These are phyloP conservation scores for Melanerpes aurifrons DNA, from an alignment of 2,113 vertebrate species.

Conservation along the genomic window DNA sequence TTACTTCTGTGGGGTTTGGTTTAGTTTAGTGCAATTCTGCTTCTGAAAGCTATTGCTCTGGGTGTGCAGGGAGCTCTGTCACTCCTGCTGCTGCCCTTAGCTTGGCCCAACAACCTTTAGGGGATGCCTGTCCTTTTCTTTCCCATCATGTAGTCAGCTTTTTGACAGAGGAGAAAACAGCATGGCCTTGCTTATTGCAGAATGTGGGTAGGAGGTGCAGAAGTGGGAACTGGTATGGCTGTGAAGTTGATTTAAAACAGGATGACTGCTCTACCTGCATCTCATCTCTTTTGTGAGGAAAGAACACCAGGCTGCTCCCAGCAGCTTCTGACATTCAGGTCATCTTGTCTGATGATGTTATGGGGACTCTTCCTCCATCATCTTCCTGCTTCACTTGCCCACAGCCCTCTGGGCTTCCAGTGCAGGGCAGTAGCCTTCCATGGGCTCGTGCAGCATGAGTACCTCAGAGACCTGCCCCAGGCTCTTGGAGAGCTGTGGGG, in stretches of 20 bases:
- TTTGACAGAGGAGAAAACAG: not conserved
- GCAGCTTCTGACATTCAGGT: not conserved
- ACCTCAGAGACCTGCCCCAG: not conserved
- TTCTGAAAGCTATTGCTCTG: not conserved
- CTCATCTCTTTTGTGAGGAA: not conserved
- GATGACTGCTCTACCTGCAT: constrained; percentile 11
- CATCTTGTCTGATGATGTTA: not conserved
- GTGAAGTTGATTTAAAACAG: not conserved
- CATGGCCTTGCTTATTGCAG: not conserved
- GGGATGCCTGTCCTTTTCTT: not conserved
- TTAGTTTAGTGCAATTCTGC: not conserved
- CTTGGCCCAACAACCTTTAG: not conserved
- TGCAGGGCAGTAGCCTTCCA: not conserved
- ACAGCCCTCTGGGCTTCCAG: not conserved
- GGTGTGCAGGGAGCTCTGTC: not conserved
- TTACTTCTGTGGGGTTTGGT: not conserved
- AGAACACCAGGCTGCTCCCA: not conserved
- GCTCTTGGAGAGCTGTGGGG: not conserved
- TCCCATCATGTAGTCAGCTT: not conserved
- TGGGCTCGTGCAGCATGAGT: not conserved
- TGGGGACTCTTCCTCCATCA: not conserved
- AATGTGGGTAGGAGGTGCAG: constrained; percentile 17
- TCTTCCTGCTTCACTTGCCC: rapidly evolving
- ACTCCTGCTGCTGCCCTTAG: not conserved
- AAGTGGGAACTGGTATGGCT: not conserved